These are phyloP conservation scores for Ormyrus labotus DNA, from an alignment of 2,888 invertebrate genomes.

Conservation along the genomic window DNA sequence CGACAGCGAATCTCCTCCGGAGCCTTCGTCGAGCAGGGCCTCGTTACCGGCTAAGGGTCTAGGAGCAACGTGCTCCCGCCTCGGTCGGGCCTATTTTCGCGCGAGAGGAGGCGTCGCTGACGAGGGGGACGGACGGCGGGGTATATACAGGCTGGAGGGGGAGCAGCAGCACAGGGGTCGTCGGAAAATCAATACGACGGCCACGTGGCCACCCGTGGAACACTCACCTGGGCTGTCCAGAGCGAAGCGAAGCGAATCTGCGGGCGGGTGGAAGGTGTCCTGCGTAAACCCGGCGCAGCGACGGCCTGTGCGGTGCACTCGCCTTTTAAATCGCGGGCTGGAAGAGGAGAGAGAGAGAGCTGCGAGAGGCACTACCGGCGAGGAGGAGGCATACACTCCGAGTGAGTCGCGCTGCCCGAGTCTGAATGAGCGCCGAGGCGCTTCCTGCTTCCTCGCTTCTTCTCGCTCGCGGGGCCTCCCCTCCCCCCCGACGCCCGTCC, in stretches of 20 bases:
- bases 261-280: neutral
- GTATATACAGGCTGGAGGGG: neutral
- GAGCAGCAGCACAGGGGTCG: no score
- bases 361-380: no score
- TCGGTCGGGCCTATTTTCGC: constrained; percentile 42
- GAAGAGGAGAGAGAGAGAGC: no score
- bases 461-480: constrained; percentile 3
- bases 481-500: neutral
- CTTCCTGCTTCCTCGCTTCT: constrained; percentile 56
- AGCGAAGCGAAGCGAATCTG: neutral
- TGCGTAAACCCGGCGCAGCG: neutral
- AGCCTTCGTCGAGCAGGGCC: no score
- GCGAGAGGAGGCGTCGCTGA: constrained; percentile 1
- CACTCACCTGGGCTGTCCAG: neutral
- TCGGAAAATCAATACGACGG: constrained; percentile 49
- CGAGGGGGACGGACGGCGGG: neutral
- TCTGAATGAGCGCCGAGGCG: constrained; percentile 62
- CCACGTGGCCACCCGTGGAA: constrained; percentile 39
- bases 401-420: constrained; percentile 53
- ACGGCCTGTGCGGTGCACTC: constrained; percentile 61
- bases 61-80: constrained; percentile 27
- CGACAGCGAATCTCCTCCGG: no score
- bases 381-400: no score
- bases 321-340: neutral
- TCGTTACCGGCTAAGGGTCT: no score